Percentiles rank a stretch among this genome's conserved stretches.
phyloP scores from a whole-genome alignment of 1,140 invertebrate species.

The Heterodera schachtii region DNA sequence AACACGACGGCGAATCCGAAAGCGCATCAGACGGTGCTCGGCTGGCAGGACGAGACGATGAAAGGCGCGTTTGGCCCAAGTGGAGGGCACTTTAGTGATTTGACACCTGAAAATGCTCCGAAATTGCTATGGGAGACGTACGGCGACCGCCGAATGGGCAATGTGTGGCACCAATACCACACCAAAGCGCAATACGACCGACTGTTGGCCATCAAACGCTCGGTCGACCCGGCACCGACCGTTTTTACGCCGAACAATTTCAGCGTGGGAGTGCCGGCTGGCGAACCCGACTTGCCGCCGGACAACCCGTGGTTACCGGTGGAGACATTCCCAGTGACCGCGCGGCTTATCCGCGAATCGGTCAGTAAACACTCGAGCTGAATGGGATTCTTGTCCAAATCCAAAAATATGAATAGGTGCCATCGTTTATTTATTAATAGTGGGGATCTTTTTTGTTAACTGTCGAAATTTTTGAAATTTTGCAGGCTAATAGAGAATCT shows the following conservation, averaged over 20 bases:
- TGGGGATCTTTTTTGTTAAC: too few relatives aligned
- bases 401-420: too few relatives aligned
- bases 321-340: not conserved
- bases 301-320: not conserved
- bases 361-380: not conserved
- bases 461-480: too few relatives aligned
- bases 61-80: not conserved
- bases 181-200: not conserved
- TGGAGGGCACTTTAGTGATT: not conserved
- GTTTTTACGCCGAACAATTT: not conserved
- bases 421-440: too few relatives aligned
- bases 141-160: not conserved
- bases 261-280: not conserved
- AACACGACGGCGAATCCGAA: not conserved
- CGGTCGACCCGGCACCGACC: not conserved
- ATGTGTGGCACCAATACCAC: not conserved
- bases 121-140: not conserved
- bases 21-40: not conserved
- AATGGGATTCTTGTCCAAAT: too few relatives aligned
- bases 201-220: not conserved
- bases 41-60: not conserved
- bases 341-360: not conserved
- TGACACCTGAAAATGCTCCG: too few relatives aligned
- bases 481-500: too few relatives aligned
- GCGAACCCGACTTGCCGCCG: not conserved